These are phyloP conservation scores for Hippocampus zosterae DNA, from an alignment of 2,113 vertebrate genomes.

Conservation along the genomic window DNA sequence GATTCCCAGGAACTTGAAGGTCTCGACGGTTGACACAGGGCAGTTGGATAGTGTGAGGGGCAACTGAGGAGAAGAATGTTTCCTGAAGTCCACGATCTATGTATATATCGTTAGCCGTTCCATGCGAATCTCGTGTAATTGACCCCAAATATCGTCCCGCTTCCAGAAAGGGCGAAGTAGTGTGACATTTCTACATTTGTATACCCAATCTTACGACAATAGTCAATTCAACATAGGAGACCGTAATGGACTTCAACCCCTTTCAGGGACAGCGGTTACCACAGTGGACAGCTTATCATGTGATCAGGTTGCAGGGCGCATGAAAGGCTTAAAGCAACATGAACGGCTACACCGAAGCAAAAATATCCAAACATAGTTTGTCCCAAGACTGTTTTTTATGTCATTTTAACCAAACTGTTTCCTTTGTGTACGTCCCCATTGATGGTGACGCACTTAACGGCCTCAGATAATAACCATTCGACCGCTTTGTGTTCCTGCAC, in stretches of 20 bases:
- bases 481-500: not conserved
- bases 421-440: not conserved
- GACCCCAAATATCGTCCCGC: too few relatives aligned
- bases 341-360: not conserved
- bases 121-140: too few relatives aligned
- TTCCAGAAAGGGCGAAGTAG: too few relatives aligned
- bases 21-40: too few relatives aligned
- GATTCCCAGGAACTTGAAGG: too few relatives aligned
- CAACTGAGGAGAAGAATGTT: too few relatives aligned
- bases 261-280: too few relatives aligned
- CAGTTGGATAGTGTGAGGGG: too few relatives aligned
- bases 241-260: not conserved
- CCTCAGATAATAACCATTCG: not conserved
- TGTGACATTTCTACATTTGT: too few relatives aligned
- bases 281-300: too few relatives aligned
- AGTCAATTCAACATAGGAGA: not conserved
- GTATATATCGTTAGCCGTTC: not conserved
- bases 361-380: not conserved
- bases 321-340: not conserved
- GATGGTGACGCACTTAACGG: not conserved
- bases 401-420: conserved; percentile 4
- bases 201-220: not conserved
- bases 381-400: not conserved
- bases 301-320: too few relatives aligned
- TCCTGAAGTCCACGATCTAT: too few relatives aligned